Base-by-base conservation (phyloP, 92 coral and sea anemone species). In the Umimayanthus chanpuru region DNA sequence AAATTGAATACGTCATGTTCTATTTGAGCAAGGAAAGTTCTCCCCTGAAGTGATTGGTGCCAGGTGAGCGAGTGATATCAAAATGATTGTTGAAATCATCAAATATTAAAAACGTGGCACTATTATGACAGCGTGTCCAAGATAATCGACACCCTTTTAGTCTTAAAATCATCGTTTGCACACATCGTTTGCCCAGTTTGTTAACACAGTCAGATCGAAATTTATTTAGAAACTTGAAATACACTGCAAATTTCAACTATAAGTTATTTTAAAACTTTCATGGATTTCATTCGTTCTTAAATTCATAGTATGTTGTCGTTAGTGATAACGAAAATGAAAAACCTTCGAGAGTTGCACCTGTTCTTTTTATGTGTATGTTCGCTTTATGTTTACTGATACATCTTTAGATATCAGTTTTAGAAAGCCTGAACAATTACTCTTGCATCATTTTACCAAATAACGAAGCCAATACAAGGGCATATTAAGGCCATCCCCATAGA, bases 31-130 rank as follows among this genome's bases (percentile, higher is more conserved):
- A 83, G 66, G 76, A 30, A 43, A 25, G 11, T n/a, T 43, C 87
- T 70, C 41, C n/a, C 26, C 26, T 39, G 41, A 70, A 70, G 58
- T 47, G 87, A 83, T 82, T 68, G 87, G 87, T 40, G 39, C 86
- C n/a, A 32, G 58, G 38, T 41, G 41, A n/a, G 26, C 11, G 36
- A 79, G 82, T 32, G 43, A 21, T 80, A 14, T 80, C 25, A 1
- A 55, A 41, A 55, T 40, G 21, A 43, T 28, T 83, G 41, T 39
- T 67, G 43, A n/a, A 68, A 70, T 68, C 9, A 68, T 72, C 39
- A 2, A 39, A 72, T 14, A 53, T 53, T 53, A 3, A 30, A 16
- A 77, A 18, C 71, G 12, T 80, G 84, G 29, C 84, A 53, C 6
- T 68, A 26, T 68, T 67, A 39, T 70, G 78, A 44, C 58, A 68